phyloP scores from a whole-genome alignment of 2,888 invertebrate genomes.

The Dryococelus australis region DNA sequence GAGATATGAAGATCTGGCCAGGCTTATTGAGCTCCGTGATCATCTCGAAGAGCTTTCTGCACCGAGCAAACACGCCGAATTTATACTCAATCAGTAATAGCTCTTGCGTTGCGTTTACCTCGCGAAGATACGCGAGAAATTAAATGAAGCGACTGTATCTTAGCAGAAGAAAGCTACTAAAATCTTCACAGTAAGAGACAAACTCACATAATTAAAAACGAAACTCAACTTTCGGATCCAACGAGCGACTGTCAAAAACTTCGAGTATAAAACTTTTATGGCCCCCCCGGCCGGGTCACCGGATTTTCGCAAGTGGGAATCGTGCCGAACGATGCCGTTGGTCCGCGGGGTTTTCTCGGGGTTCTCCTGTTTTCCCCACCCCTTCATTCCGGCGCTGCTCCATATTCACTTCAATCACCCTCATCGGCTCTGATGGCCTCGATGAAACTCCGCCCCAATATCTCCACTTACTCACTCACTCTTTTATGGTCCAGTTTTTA shows the following conservation, averaged over 20 bases:
- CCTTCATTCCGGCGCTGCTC: too few relatives aligned
- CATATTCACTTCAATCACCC: too few relatives aligned
- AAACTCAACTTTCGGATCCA: neutral
- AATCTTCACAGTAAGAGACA: conserved; percentile 13
- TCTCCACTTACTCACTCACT: too few relatives aligned
- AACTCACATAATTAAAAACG: neutral
- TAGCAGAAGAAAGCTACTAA: neutral
- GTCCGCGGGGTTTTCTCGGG: too few relatives aligned
- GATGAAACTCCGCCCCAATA: too few relatives aligned
- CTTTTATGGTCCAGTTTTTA: neutral
- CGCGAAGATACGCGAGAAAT: neutral
- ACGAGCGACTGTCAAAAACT: neutral
- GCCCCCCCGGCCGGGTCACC: too few relatives aligned
- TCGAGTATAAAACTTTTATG: too few relatives aligned
- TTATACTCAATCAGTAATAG: neutral
- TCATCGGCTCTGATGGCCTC: too few relatives aligned
- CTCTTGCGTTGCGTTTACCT: neutral
- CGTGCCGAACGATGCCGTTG: too few relatives aligned
- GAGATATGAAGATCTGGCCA: conserved; percentile 6
- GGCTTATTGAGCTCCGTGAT: conserved; percentile 2
- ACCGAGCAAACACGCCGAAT: neutral
- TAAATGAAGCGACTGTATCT: neutral
- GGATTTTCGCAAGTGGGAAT: too few relatives aligned
- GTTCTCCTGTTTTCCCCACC: too few relatives aligned
- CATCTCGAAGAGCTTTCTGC: neutral